Evolutionary conservation across 2,888 invertebrate species (phyloP).

Genomic region (Scaptomyza flava): DNA sequence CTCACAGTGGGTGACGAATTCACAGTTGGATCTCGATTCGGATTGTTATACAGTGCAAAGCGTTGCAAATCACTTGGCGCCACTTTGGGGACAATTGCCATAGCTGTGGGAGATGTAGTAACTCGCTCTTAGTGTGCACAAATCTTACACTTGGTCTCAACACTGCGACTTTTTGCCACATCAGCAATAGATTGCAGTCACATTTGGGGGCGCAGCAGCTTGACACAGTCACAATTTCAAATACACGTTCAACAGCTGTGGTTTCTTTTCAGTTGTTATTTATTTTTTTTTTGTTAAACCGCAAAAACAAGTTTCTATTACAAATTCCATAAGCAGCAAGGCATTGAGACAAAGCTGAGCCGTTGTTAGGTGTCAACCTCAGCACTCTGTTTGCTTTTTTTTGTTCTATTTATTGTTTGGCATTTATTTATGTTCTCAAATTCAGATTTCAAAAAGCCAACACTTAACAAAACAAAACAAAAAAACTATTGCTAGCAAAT

Average conservation of each 20-base stretch:
- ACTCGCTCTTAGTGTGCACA: constrained; percentile 16
- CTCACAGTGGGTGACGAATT: constrained; percentile 54
- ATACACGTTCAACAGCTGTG: constrained; percentile 23
- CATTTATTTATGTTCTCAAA: constrained; percentile 48
- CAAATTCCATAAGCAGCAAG: constrained; percentile 45
- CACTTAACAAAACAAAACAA: not conserved
- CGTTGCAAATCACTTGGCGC: constrained; percentile 36
- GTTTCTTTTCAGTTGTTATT: not conserved
- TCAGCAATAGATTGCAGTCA: constrained; percentile 63
- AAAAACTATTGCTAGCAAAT: constrained; percentile 40
- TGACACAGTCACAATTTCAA: constrained; percentile 17
- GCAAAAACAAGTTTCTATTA: constrained; percentile 71
- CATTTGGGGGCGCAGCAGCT: constrained; percentile 44
- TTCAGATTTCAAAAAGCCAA: constrained; percentile 61
- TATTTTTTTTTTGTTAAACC: constrained; percentile 26
- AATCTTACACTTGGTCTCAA: not conserved
- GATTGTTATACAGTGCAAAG: constrained; percentile 4
- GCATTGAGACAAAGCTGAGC: constrained; percentile 44
- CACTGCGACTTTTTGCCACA: constrained; percentile 44
- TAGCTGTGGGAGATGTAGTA: constrained; percentile 38
- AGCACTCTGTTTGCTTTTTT: constrained; percentile 56
- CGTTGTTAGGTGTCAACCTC: constrained; percentile 69
- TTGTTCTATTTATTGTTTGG: constrained; percentile 16
- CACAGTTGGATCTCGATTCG: constrained; percentile 3
- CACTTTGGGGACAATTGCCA: constrained; percentile 45